Conservation (phyloP, 2,888 invertebrate genomes). For the Ceraclea dissimilis region DNA sequence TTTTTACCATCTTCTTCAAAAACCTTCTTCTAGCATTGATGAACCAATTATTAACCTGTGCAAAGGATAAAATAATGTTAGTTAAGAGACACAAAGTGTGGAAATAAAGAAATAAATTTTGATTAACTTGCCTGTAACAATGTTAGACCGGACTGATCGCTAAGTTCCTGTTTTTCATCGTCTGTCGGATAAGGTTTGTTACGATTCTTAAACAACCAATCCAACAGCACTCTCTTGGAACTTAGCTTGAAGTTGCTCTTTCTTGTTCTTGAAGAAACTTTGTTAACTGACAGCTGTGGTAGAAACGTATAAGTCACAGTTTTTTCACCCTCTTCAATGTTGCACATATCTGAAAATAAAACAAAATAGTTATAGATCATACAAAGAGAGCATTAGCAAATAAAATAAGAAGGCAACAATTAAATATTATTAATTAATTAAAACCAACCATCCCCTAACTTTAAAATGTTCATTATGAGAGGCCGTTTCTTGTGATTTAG, state of each 20-base stretch:
- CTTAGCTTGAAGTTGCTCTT: not conserved
- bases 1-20: not conserved
- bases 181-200: not conserved
- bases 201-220: constrained; percentile 1
- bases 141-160: not conserved
- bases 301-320: not conserved
- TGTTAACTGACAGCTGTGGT: no score
- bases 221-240: not conserved
- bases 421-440: not conserved
- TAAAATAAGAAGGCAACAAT: no score
- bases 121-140: not conserved
- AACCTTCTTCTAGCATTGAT: constrained; percentile 75
- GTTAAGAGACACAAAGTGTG: not conserved
- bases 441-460: not conserved
- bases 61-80: not conserved
- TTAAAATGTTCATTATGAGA: not conserved
- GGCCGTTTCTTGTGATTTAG: not conserved
- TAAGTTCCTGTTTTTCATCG: not conserved
- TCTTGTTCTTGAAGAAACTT: not conserved
- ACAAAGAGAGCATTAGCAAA: no score
- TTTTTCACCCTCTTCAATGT: not conserved
- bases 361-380: no score
- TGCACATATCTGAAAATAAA: not conserved
- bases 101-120: not conserved
- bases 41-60: constrained; percentile 88